Base-by-base conservation (phyloP, 1,140 invertebrate genomes). In the Diploscapter pachys region DNA sequence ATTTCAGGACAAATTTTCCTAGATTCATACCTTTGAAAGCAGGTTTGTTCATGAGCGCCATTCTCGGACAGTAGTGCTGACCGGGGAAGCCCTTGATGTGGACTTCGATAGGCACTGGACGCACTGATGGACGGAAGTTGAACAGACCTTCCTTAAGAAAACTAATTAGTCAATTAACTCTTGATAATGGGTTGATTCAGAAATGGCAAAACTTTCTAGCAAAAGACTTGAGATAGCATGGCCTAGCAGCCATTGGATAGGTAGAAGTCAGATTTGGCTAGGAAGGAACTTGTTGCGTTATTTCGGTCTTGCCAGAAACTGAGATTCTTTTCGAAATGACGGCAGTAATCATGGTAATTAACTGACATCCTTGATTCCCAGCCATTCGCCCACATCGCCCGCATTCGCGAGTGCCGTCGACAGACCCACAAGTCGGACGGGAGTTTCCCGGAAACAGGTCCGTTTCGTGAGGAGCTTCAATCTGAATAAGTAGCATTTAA, bases 1-100 rank as follows among this genome's bases (percentile, higher is more conserved):
- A 53, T 63, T 11, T 51, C 4, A 49, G 3, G 11, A 71, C 56
- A 50, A 9, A 3, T 9, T 54, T n/a, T 31, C 11, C 53, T 13
- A 13, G 54, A 63, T 64, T 62, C 56, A 70, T 83, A 88, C 89
- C 89, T 88, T 95, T 92, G 87, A 93, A 99, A 3, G 93, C 92
- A n/a, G 97, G 96, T 83, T 95, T 93, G 87, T 99, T 99, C 97
- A 99, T 99, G 0, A 95, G 93, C 56, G 95, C 93, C 97, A 99
- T 99, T 73, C 97, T 90, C 0, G 97, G 96, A 86, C 97, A 99
- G 87, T 99, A 99, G 86, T 99, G 94, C 81, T 97, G 95, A 0
- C 94, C 95, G 2, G 93, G 91, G 86, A 94, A 97, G 0, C 95
- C 95, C 72, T 90, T 89, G 72, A 96, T 93, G 82, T 97, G 94